phyloP scores from a whole-genome alignment of 2,888 invertebrate genomes.

The Lacanobia oleracea region DNA sequence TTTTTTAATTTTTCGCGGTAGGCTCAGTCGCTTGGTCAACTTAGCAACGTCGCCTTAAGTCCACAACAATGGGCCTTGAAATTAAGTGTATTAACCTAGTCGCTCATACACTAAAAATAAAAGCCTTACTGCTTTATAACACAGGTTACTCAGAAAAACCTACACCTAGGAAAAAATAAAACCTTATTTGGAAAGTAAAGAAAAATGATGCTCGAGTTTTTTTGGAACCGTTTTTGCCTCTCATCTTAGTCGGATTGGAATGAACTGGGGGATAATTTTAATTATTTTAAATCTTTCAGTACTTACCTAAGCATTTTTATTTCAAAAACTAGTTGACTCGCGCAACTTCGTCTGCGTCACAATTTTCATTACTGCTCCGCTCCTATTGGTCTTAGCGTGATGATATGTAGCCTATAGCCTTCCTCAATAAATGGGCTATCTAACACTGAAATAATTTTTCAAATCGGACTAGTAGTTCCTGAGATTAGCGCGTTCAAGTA shows the following conservation, averaged over 20 bases:
- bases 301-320: neutral
- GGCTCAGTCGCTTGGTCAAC: neutral
- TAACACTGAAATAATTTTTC: too few species aligned
- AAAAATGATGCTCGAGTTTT: neutral
- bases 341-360: too few species aligned
- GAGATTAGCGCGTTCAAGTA: too few species aligned
- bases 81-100: constrained; percentile 76
- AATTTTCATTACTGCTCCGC: too few species aligned
- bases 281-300: neutral
- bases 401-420: too few species aligned
- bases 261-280: neutral
- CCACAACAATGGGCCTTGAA: constrained; percentile 70
- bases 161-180: neutral
- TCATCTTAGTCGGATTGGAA: neutral
- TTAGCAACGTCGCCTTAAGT: constrained; percentile 70
- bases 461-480: too few species aligned
- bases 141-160: neutral
- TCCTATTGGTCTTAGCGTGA: too few species aligned
- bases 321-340: too few species aligned
- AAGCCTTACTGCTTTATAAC: constrained; percentile 17
- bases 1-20: neutral
- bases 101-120: constrained; percentile 58
- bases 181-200: neutral
- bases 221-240: neutral
- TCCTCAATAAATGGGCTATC: too few species aligned